Conservation (phyloP, 2,113 vertebrate species). For the Malurus alboscapulatus region DNA sequence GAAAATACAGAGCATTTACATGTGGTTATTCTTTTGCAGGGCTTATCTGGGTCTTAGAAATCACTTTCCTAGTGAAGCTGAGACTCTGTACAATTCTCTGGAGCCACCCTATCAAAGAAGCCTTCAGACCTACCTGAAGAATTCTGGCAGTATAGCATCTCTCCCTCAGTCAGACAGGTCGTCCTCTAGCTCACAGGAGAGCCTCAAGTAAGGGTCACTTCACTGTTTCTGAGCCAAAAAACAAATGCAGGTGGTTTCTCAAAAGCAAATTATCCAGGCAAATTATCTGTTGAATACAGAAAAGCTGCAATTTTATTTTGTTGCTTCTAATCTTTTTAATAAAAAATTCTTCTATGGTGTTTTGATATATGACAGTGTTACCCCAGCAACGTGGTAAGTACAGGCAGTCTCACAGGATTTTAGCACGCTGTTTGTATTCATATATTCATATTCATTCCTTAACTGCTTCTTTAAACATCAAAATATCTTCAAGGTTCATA, state of each 20-base stretch:
- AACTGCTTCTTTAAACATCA: background rate
- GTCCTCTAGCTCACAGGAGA: constrained; percentile 97
- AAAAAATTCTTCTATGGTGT: rapidly evolving
- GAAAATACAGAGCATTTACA: background rate
- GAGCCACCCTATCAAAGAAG: constrained; percentile 92
- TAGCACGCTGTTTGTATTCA: background rate
- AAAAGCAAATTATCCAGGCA: background rate
- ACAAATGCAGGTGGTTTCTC: background rate
- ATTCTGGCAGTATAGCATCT: constrained; percentile 90
- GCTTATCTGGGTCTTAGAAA: constrained; percentile 92
- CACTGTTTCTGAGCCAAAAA: background rate
- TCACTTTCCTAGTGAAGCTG: constrained; percentile 89
- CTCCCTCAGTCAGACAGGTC: constrained; percentile 97
- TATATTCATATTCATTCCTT: background rate
- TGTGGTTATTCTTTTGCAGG: constrained; percentile 69
- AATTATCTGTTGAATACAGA: background rate
- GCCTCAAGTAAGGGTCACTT: constrained; percentile 88
- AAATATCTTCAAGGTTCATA: background rate
- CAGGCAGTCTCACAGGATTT: background rate
- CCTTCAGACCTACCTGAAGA: constrained; percentile 89
- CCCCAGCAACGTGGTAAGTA: background rate
- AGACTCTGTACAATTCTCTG: constrained; percentile 90
- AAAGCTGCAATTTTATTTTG: background rate
- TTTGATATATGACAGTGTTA: background rate
- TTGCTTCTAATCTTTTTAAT: background rate